A percentile compares a stretch with the other conserved stretches of the same genome.
Evolutionary conservation across 2,888 invertebrate genomes (phyloP).

Genomic region (Invenusta paracnida): DNA sequence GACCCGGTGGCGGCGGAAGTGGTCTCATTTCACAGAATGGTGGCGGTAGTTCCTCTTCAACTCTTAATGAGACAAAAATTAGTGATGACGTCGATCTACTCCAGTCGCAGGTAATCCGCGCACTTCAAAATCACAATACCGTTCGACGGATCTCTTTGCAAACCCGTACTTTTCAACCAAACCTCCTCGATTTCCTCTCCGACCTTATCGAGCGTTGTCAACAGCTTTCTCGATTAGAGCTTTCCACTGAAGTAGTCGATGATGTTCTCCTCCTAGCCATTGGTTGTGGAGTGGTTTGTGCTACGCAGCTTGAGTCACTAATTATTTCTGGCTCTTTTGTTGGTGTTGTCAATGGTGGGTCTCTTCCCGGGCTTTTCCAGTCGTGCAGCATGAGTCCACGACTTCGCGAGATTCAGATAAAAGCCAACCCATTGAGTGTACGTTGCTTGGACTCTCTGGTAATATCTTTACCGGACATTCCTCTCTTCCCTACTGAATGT

Average conservation of each 20-base stretch:
- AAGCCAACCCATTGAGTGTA: background rate
- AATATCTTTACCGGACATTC: background rate
- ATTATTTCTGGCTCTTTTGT: background rate
- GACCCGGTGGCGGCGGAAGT: background rate
- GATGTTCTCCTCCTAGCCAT: slow-evolving; percentile 15
- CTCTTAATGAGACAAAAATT: background rate
- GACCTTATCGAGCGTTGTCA: background rate
- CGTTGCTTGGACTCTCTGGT: background rate
- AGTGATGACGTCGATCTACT: background rate
- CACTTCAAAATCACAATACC: background rate
- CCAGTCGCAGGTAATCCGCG: background rate
- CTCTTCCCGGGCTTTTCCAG: background rate
- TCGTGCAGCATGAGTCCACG: background rate
- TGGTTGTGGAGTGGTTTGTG: slow-evolving; percentile 1
- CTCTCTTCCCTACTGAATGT: background rate
- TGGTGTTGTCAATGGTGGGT: slow-evolving; percentile 7
- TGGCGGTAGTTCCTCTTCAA: background rate
- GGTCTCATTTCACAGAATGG: background rate
- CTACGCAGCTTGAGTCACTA: background rate
- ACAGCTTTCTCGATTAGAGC: background rate
- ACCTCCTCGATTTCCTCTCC: background rate
- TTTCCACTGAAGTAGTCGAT: background rate
- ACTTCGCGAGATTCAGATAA: background rate
- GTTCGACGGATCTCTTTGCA: background rate
- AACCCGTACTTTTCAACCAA: background rate